phyloP scores from a whole-genome alignment of 1,140 invertebrate genomes.

The Bombyx mandarina region DNA sequence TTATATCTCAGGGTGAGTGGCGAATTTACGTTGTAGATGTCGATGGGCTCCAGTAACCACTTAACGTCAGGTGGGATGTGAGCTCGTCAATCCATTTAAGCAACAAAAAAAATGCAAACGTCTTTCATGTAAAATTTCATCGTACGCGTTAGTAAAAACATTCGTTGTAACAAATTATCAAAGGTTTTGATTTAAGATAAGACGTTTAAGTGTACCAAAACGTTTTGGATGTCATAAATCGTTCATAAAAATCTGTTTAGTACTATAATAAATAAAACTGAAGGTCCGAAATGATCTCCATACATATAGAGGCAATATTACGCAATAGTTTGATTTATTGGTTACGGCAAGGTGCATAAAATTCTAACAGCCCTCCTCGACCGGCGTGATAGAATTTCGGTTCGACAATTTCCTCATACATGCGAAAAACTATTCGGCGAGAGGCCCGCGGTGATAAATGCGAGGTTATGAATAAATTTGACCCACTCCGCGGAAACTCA shows the following conservation, averaged over 20 bases:
- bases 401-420: constrained; percentile 43
- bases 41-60: too few species aligned
- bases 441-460: constrained; percentile 53
- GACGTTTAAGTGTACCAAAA: constrained; percentile 17
- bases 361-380: constrained; percentile 36
- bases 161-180: constrained; percentile 9
- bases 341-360: constrained; percentile 52
- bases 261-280: constrained; percentile 49
- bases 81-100: too few species aligned
- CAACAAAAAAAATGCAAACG: too few species aligned
- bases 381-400: constrained; percentile 48
- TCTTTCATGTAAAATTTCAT: too few species aligned
- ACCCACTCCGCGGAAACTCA: constrained; percentile 33
- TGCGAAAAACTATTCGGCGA: constrained; percentile 49
- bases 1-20: too few species aligned
- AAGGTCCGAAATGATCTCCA: constrained; percentile 31
- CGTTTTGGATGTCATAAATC: constrained; percentile 32
- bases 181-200: constrained; percentile 19
- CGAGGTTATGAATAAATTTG: constrained; percentile 62
- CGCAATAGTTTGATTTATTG: constrained; percentile 63
- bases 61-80: too few species aligned
- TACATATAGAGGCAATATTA: constrained; percentile 56
- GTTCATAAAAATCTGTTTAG: constrained; percentile 49
- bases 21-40: too few species aligned
- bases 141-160: constrained; percentile 4